phyloP scores from a whole-genome alignment of 2,113 vertebrate genomes.

The Anoplopoma fimbria region DNA sequence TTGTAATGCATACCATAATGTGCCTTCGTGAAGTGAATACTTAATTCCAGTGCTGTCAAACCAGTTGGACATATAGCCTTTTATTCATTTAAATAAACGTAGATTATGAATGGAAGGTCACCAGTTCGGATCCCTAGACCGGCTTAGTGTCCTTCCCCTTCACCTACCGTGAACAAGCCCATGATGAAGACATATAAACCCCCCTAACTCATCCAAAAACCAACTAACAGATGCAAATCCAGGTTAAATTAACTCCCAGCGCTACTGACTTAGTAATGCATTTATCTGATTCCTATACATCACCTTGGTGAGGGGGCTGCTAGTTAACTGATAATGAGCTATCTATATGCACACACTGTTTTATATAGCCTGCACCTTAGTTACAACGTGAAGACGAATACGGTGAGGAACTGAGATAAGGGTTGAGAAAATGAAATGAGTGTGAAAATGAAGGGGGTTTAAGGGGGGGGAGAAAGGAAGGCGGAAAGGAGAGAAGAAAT shows the following conservation, averaged over 20 bases:
- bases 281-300: conserved; percentile 68
- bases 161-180: not conserved
- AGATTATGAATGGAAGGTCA: not conserved
- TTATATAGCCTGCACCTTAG: conserved; percentile 6
- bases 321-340: conserved; percentile 70
- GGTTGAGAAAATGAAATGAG: conserved; percentile 6
- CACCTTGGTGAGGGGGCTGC: conserved; percentile 44
- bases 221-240: conserved; percentile 40
- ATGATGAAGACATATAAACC: not conserved
- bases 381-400: conserved; percentile 50
- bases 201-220: conserved; percentile 26
- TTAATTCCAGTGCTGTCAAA: conserved; percentile 15
- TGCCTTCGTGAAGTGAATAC: conserved; percentile 46
- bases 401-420: conserved; percentile 20
- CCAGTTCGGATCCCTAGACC: not conserved
- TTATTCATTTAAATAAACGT: not conserved
- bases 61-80: not conserved
- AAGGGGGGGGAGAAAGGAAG: no score
- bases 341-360: conserved; percentile 69
- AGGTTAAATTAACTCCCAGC: conserved; percentile 65
- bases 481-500: not conserved
- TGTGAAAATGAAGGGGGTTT: conserved; percentile 1
- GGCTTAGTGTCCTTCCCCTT: not conserved
- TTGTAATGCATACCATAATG: conserved; percentile 35
- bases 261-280: conserved; percentile 65